Percentiles rank a stretch among this genome's conserved stretches.
Conservation (phyloP, 2,113 vertebrate species). For the Andinoacara biseriatus region DNA sequence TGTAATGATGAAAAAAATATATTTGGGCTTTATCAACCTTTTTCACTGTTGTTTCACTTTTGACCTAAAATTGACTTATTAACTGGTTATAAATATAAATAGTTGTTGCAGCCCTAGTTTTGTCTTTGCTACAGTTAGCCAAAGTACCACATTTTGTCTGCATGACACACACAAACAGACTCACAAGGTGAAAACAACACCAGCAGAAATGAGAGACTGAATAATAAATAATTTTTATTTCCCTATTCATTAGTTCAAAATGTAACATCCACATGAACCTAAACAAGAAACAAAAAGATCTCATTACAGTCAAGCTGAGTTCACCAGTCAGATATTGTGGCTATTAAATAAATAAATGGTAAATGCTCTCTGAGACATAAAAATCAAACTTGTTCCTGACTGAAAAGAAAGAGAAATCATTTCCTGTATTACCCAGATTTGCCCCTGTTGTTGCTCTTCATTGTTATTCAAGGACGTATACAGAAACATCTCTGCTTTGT, state of each 20-base stretch:
- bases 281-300: neutral
- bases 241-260: neutral
- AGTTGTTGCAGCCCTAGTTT: slow-evolving; percentile 3
- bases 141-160: neutral
- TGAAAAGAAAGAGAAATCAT: neutral
- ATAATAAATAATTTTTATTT: neutral
- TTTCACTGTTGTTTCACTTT: neutral
- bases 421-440: neutral
- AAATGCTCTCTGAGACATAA: neutral
- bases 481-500: slow-evolving; percentile 40
- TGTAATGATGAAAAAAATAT: neutral
- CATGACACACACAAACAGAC: neutral
- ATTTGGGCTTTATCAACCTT: neutral
- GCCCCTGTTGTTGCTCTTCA: slow-evolving; percentile 27
- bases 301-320: neutral
- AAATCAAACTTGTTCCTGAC: neutral
- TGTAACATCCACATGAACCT: neutral
- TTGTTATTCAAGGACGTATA: slow-evolving; percentile 51
- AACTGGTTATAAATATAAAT: neutral
- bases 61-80: neutral
- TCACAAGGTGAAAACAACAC: neutral
- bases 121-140: neutral
- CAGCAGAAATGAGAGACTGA: neutral
- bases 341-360: neutral
- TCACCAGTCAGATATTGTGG: neutral